Base-by-base conservation (phyloP, 2,888 invertebrate species). In the Catonia carolina region DNA sequence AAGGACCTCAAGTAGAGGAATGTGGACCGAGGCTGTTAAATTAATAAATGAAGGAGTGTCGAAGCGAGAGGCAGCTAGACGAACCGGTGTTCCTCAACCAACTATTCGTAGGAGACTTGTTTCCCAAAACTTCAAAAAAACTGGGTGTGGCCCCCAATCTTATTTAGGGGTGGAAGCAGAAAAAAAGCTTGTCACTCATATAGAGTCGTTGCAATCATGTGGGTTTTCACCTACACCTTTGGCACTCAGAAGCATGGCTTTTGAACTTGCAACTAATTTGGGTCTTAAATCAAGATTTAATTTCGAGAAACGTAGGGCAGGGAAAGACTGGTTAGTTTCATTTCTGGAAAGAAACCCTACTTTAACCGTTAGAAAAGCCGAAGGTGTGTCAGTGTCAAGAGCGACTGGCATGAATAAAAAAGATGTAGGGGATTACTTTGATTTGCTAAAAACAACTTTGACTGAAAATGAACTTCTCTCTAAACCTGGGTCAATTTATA, bases 391-490 rank as follows among this genome's bases (percentile, higher is more conserved):
- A 52, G 17, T 37, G 10, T 17, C 36, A 15, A 52, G 52, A 37
- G 52, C 20, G 20, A 37, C 15, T 22, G 36, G 52, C 14, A n/a
- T 52, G 22, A 52, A 52, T 52, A 52, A 52, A 52, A 52, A 37
- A 37, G 31, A 37, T 52, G 22, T 39, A 37, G n/a, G n/a, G n/a
- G n/a, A n/a, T n/a, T n/a, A n/a, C n/a, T n/a, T n/a, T n/a, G n/a
- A 52, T 18, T 5, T 52, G 37, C 20, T 52, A 18, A 17, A 52
- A 17, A 18, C 12, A n/a, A 22, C 20, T 15, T n/a, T 52, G 14
- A 37, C 15, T 12, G 36, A 36, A 52, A 52, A 52, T 39, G 52
- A 39, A 10, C 22, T 37, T n/a, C 17, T 52, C 20, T 14, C 36
- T 10, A 50, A 50, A 31, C 50, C 50, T 14, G 50, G 50, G 14